Conservation (phyloP, 2,888 invertebrate species). For the Euclidia mi region DNA sequence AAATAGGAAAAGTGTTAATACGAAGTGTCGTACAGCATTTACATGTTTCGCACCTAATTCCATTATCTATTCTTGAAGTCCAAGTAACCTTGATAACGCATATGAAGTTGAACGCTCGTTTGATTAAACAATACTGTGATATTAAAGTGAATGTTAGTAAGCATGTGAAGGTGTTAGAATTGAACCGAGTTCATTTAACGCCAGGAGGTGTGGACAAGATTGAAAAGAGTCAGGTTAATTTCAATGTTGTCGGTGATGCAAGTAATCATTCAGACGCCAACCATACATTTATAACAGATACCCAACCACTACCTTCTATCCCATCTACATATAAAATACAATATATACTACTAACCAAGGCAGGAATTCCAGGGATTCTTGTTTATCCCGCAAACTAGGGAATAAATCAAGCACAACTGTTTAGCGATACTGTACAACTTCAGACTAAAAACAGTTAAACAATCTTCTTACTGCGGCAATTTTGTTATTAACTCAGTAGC, state of each 20-base stretch:
- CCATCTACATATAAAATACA: conserved; percentile 79
- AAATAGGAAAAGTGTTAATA: conserved; percentile 68
- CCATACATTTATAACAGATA: conserved; percentile 55
- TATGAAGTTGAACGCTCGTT: conserved; percentile 59
- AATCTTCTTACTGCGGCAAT: conserved; percentile 32
- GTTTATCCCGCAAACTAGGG: conserved; percentile 95
- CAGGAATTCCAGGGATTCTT: conserved; percentile 94
- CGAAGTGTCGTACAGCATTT: conserved; percentile 78
- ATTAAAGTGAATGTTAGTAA: conserved; percentile 83
- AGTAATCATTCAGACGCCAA: conserved; percentile 53
- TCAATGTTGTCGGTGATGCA: conserved; percentile 42
- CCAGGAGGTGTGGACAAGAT: conserved; percentile 52
- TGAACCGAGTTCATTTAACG: conserved; percentile 48
- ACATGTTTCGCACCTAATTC: conserved; percentile 85
- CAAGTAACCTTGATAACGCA: conserved; percentile 78
- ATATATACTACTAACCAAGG: conserved; percentile 93
- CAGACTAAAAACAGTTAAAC: conserved; percentile 29
- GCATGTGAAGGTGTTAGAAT: conserved; percentile 75
- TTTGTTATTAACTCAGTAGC: conserved; percentile 38
- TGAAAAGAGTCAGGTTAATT: conserved; percentile 53
- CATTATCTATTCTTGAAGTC: conserved; percentile 90
- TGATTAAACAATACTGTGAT: conserved; percentile 70
- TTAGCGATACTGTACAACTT: conserved; percentile 71
- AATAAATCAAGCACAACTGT: conserved; percentile 86
- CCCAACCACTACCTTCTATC: conserved; percentile 58